Evolutionary conservation across 2,888 invertebrate species (phyloP).

Genomic region (Dasysyrphus albostriatus): DNA sequence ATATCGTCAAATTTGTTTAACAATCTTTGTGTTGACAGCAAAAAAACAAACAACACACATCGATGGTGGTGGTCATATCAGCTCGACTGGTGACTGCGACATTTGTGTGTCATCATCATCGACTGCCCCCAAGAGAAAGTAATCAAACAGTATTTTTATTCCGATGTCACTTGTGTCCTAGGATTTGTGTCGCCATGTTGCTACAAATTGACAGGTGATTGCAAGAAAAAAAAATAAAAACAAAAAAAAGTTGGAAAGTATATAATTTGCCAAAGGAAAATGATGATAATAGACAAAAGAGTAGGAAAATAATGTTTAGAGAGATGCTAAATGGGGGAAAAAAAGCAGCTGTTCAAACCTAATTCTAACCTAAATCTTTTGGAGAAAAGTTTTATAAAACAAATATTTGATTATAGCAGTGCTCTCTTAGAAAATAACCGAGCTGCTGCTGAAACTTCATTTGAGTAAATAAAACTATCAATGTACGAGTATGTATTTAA

Average conservation of each 20-base stretch:
- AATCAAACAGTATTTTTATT: conserved; percentile 14
- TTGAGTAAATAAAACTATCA: neutral
- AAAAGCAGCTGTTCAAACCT: neutral
- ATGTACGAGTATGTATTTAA: neutral
- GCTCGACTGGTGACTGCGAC: neutral
- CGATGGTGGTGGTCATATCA: neutral
- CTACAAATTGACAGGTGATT: conserved; percentile 14
- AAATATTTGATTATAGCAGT: no score
- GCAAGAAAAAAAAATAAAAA: no score
- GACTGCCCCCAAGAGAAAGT: conserved; percentile 28
- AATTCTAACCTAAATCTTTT: neutral
- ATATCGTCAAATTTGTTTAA: neutral
- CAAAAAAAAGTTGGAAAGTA: neutral
- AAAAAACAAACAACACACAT: neutral
- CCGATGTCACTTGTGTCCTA: neutral
- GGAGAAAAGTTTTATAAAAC: no score
- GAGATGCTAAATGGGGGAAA: neutral
- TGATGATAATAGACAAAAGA: conserved; percentile 1
- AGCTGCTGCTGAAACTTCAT: neutral
- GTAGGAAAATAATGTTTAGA: neutral
- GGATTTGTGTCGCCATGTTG: conserved; percentile 23
- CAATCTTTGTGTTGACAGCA: neutral
- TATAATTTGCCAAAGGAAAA: neutral
- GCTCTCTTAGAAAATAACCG: neutral
- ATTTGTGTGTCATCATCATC: neutral